These are phyloP conservation scores for Rostratula benghalensis DNA, from an alignment of 2,113 vertebrate genomes.

Conservation along the genomic window DNA sequence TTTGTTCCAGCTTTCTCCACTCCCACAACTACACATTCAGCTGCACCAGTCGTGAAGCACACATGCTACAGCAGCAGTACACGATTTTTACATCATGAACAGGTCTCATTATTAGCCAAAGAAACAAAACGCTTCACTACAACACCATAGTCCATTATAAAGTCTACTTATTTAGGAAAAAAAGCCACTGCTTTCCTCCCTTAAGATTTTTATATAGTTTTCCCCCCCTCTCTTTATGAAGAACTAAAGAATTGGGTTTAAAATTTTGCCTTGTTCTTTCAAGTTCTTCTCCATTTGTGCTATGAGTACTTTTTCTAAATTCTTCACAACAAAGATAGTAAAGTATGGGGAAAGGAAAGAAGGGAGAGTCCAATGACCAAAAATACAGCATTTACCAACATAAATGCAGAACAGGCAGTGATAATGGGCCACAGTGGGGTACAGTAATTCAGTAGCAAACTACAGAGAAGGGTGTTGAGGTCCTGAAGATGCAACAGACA, in stretches of 20 bases:
- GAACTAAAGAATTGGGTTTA: neutral
- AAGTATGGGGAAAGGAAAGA: neutral
- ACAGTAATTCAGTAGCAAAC: neutral
- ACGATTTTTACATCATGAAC: neutral
- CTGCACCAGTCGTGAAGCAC: neutral
- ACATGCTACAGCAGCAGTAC: neutral
- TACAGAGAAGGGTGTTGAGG: neutral
- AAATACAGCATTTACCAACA: neutral
- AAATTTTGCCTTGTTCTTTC: neutral
- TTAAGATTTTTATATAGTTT: neutral
- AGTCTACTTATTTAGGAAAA: neutral
- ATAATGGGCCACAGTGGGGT: accelerated
- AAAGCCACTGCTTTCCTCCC: neutral
- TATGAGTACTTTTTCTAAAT: neutral
- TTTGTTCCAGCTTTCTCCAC: neutral
- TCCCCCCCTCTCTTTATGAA: neutral
- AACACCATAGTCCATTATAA: neutral
- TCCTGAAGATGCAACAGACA: neutral
- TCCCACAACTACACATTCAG: neutral
- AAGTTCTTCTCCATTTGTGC: neutral
- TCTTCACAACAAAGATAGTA: neutral
- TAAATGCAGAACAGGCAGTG: neutral
- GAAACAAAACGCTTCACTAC: neutral
- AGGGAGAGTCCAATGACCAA: neutral
- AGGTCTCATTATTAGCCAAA: neutral